These are phyloP conservation scores for Nettapus auritus DNA, from an alignment of 2,113 vertebrate genomes.

Conservation along the genomic window DNA sequence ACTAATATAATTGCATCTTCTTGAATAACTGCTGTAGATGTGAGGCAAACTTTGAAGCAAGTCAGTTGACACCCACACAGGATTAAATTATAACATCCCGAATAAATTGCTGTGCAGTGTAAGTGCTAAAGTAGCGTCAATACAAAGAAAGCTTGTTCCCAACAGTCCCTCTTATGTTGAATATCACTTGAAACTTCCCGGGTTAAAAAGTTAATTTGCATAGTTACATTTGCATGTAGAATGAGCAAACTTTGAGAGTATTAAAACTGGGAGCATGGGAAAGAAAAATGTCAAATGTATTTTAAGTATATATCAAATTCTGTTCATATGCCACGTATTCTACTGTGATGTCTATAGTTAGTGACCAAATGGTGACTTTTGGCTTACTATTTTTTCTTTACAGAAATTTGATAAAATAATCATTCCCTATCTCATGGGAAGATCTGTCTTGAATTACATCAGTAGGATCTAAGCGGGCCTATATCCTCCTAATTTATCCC, in stretches of 20 bases:
- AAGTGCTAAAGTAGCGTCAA: slow-evolving; percentile 8
- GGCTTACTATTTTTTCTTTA: neutral
- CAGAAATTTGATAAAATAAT: neutral
- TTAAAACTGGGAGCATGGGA: neutral
- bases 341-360: neutral
- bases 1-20: slow-evolving; percentile 38
- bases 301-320: neutral
- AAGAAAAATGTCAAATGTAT: neutral
- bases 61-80: slow-evolving; percentile 13
- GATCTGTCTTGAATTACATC: neutral
- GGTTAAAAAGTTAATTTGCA: neutral
- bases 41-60: slow-evolving; percentile 31
- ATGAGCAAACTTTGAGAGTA: neutral
- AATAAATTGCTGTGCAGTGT: neutral
- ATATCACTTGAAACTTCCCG: neutral
- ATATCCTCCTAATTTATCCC: neutral
- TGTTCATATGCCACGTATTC: neutral
- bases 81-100: slow-evolving; percentile 27
- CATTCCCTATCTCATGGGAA: neutral
- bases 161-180: neutral
- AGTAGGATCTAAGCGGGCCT: neutral
- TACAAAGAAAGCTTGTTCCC: slow-evolving; percentile 4
- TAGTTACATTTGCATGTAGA: neutral
- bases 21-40: slow-evolving; percentile 23
- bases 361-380: neutral